These are phyloP conservation scores for Euwallacea fornicatus DNA, from an alignment of 1,140 invertebrate species.

Conservation along the genomic window DNA sequence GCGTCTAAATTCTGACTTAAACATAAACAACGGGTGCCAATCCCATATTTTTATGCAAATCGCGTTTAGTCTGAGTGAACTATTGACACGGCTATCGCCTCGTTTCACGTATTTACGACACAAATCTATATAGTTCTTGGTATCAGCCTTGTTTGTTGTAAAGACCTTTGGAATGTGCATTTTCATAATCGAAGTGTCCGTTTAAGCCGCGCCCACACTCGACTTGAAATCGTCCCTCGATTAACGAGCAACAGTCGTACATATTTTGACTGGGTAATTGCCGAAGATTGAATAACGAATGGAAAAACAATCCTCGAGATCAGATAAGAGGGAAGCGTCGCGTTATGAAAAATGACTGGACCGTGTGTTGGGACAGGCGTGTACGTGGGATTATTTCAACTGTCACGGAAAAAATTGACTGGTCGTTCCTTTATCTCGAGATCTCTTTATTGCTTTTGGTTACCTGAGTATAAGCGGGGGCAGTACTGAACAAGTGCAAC, in stretches of 20 bases:
- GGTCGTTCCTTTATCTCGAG: slow-evolving; percentile 20
- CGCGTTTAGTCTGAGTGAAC: too few species aligned
- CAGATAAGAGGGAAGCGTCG: slow-evolving; percentile 20
- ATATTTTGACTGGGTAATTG: slow-evolving; percentile 12
- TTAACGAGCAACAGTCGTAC: not conserved
- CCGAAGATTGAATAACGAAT: slow-evolving; percentile 17
- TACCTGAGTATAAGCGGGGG: slow-evolving; percentile 9
- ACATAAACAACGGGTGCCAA: too few species aligned
- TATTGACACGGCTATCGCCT: too few species aligned
- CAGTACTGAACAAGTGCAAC: not conserved
- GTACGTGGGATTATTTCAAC: slow-evolving; percentile 28
- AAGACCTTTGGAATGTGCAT: too few species aligned
- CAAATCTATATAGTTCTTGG: too few species aligned
- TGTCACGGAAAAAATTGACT: slow-evolving; percentile 23
- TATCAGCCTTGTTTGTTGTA: too few species aligned
- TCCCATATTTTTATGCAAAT: too few species aligned
- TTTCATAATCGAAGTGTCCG: too few species aligned
- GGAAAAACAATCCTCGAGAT: slow-evolving; percentile 17
- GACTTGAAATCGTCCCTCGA: not conserved
- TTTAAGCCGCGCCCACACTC: not conserved
- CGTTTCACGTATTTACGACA: too few species aligned
- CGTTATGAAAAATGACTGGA: slow-evolving; percentile 25
- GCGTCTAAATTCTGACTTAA: too few species aligned
- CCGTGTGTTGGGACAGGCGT: slow-evolving; percentile 7
- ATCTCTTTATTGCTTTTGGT: slow-evolving; percentile 20